Percentiles rank a stretch among this genome's conserved stretches.
Conservation (phyloP, 1,140 invertebrate genomes). For the Diabrotica undecimpunctata region DNA sequence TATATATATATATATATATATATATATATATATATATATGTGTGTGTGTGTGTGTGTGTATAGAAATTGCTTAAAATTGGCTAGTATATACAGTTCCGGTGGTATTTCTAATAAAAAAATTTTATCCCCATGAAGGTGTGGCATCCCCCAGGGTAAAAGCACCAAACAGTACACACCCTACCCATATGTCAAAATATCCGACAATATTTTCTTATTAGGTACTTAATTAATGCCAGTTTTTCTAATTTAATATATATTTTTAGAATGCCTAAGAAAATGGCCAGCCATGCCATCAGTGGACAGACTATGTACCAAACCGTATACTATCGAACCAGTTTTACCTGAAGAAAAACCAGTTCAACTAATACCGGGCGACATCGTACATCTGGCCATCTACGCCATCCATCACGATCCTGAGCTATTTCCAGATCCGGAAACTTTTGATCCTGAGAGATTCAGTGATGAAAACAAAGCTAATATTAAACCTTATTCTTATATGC, state of each 20-base stretch:
- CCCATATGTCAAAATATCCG: too few species aligned
- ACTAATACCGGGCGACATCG: constrained; percentile 37
- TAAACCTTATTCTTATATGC: constrained; percentile 51
- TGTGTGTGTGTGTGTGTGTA: too few species aligned
- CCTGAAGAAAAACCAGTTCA: constrained; percentile 46
- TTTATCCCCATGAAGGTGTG: too few species aligned
- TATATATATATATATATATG: too few species aligned
- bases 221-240: too few species aligned
- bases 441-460: constrained; percentile 3
- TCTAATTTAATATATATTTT: constrained; percentile 18
- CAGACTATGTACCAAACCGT: constrained; percentile 50
- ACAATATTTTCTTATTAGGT: too few species aligned
- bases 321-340: constrained; percentile 36
- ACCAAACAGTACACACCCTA: too few species aligned
- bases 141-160: too few species aligned
- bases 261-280: constrained; percentile 58
- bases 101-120: too few species aligned
- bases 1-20: too few species aligned
- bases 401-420: constrained; percentile 33
- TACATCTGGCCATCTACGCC: constrained; percentile 27
- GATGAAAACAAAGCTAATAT: constrained; percentile 29
- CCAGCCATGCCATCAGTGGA: constrained; percentile 41
- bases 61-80: too few species aligned
- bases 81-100: too few species aligned
- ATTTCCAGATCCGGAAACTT: constrained; percentile 31